phyloP scores from a whole-genome alignment of 2,888 invertebrate genomes.

The Palloptera scutellata region DNA sequence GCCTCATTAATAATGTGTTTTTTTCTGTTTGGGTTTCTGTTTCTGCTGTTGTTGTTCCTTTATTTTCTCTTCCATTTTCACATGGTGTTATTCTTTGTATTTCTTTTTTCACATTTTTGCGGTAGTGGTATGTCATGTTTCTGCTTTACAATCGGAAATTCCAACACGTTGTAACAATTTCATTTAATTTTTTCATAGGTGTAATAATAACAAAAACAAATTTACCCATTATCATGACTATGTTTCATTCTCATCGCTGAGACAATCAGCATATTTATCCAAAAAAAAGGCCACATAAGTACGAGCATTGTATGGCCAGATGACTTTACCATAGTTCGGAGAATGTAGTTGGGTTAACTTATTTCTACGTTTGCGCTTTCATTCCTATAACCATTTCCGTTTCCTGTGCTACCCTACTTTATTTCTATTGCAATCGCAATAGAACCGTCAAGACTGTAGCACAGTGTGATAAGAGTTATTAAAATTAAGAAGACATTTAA shows the following conservation, averaged over 20 bases:
- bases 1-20: slow-evolving; percentile 1
- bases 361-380: slow-evolving; percentile 3
- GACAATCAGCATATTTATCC: neutral
- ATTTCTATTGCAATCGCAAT: neutral
- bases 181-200: neutral
- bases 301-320: neutral
- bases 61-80: too few relatives aligned
- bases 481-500: too few relatives aligned
- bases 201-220: neutral
- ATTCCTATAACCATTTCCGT: neutral
- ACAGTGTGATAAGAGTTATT: too few relatives aligned
- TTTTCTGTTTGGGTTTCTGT: too few relatives aligned
- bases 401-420: slow-evolving; percentile 1
- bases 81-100: too few relatives aligned
- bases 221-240: neutral
- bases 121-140: neutral
- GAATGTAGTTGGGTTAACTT: neutral
- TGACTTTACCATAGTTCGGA: neutral
- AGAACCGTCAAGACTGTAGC: too few relatives aligned
- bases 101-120: too few relatives aligned
- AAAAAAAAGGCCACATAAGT: neutral
- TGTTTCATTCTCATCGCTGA: neutral
- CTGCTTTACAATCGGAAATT: neutral
- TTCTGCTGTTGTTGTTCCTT: too few relatives aligned
- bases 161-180: neutral